Conservation (phyloP, 2,797 vertebrate genomes). For the Buceros bicornis region DNA sequence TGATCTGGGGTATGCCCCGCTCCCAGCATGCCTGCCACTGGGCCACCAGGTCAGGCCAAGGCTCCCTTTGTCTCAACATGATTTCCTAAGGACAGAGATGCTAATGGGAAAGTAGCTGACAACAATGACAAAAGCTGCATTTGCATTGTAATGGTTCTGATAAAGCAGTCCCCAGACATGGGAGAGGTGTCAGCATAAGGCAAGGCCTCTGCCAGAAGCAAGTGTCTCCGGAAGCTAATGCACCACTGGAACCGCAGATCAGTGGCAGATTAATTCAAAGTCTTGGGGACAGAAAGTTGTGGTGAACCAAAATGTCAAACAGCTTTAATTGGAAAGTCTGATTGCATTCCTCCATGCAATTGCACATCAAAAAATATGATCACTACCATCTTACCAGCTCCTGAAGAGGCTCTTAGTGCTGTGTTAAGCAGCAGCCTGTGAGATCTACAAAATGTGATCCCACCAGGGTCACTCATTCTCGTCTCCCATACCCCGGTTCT, state of each 20-base stretch:
- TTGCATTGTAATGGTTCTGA: not conserved
- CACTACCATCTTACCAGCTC: not conserved
- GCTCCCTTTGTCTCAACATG: not conserved
- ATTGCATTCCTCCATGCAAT: not conserved
- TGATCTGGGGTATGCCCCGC: not conserved
- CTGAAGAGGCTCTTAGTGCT: not conserved
- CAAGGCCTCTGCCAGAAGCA: not conserved
- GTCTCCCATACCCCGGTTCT: not conserved
- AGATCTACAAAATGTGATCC: not conserved
- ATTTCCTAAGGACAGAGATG: not conserved
- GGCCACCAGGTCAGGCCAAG: not conserved
- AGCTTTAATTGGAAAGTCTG: not conserved
- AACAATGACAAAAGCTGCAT: not conserved
- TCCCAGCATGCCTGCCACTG: not conserved
- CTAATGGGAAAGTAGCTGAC: not conserved
- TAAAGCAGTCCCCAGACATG: not conserved
- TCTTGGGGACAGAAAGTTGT: rapidly evolving
- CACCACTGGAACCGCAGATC: rapidly evolving
- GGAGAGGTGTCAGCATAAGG: not conserved
- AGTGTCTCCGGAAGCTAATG: not conserved
- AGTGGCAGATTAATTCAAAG: not conserved
- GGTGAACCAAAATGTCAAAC: not conserved
- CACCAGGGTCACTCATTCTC: not conserved
- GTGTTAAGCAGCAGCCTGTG: not conserved
- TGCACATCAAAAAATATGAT: not conserved